Evolutionary conservation across 2,113 vertebrate species (phyloP), one percentile per base, ranked within the genome.

Genomic region (Apteryx mantelli): DNA sequence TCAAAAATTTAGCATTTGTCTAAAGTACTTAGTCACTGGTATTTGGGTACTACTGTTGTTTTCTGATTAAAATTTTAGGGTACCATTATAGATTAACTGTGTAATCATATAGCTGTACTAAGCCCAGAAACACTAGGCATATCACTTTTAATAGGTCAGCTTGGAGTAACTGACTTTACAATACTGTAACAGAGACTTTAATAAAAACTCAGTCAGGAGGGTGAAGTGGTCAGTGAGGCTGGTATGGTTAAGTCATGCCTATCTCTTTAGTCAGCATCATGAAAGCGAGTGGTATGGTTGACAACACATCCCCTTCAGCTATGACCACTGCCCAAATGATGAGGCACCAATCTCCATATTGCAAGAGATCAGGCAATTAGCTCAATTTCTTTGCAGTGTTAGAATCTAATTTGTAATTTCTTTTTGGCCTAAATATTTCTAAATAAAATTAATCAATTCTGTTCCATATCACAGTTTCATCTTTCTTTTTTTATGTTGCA

Each of bases 401-500:
- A 65, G 56, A 77, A 55, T 77, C 38, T 55, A n/a, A 50, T 26
- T 70, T 64, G 20, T 50, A 65, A 8, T 53, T 84, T 4, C 11
- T 73, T 78, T 52, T 52, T 34, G 65, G 28, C 21, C 53, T 46
- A 42, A 78, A 36, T 7, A 22, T 14, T 81, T 79, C 50, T 83
- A 36, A 75, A 58, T 77, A 34, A 86, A 89, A 79, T 64, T 30
- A 71, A 42, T 30, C 5, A 36, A 8, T 50, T 89, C 9, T 46
- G 11, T 82, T 61, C 28, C 44, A 11, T 66, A 15, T 40, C 13
- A 42, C 25, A 66, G 24, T 42, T 52, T 21, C n/a, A 25, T n/a
- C 1, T 28, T 28, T 32, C 11, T 28, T 52, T 52, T 20, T 52
- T 9, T 21, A 1, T 44, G 2, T 8, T 65, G 4, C 3, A 2